These are phyloP conservation scores for Nyctalus aviator DNA, from an alignment of 2,797 vertebrate genomes.

Conservation along the genomic window DNA sequence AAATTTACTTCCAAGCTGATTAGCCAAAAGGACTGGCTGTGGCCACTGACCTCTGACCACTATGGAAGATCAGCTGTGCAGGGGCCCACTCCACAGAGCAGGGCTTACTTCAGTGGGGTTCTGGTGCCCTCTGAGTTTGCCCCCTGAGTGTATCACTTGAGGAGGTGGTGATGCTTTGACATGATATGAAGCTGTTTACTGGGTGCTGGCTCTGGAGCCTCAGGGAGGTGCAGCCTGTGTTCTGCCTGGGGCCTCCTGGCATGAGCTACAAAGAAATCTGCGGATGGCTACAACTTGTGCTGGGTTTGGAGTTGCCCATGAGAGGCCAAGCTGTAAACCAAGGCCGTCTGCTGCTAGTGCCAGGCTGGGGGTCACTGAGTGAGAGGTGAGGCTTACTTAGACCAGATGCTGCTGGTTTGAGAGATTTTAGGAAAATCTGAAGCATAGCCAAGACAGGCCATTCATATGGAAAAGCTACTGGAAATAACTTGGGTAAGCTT, in stretches of 20 bases:
- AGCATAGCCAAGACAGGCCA: not conserved
- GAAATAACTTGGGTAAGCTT: not conserved
- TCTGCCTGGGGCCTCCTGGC: not conserved
- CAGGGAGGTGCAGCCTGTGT: not conserved
- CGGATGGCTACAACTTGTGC: not conserved
- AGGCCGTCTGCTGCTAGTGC: not conserved
- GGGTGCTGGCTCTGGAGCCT: not conserved
- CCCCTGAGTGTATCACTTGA: not conserved
- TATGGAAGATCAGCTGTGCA: not conserved
- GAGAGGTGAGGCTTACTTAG: not conserved
- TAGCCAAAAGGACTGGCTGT: not conserved
- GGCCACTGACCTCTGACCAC: not conserved
- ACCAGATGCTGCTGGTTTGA: not conserved
- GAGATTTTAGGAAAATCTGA: not conserved
- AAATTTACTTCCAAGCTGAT: not conserved
- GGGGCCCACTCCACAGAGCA: not conserved
- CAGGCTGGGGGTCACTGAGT: not conserved
- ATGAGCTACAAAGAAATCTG: not conserved
- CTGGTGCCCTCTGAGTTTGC: not conserved
- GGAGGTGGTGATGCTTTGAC: not conserved
- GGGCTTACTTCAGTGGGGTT: not conserved
- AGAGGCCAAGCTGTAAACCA: not conserved
- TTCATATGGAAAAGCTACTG: not conserved
- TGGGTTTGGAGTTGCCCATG: not conserved
- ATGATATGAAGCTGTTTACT: not conserved